Evolutionary conservation across 1,140 invertebrate genomes (phyloP).

Genomic region (Stenopsyche tienmushanensis): DNA sequence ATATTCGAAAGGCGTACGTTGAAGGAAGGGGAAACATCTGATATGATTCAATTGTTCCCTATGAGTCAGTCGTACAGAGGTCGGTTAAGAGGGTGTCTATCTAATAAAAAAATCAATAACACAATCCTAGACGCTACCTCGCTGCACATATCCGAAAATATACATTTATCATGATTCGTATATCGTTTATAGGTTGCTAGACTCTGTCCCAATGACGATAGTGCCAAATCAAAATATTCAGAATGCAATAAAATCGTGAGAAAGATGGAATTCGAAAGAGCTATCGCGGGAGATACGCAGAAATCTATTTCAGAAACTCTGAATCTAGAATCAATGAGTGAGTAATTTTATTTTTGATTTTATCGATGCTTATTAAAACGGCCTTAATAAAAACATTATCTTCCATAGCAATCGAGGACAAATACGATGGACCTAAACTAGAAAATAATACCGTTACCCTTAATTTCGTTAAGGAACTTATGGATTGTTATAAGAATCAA

Average conservation of each 20-base stretch:
- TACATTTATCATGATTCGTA: no score
- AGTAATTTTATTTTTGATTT: constrained; percentile 46
- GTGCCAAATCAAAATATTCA: constrained; percentile 88
- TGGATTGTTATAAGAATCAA: constrained; percentile 88
- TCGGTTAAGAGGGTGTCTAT: no score
- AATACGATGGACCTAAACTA: constrained; percentile 89
- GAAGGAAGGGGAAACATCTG: no score
- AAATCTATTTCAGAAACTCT: constrained; percentile 84
- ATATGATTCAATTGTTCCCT: no score
- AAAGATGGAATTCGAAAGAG: constrained; percentile 94
- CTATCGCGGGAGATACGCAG: constrained; percentile 89
- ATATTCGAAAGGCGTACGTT: no score
- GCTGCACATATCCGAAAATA: no score
- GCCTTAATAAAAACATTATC: neutral
- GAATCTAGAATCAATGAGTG: constrained; percentile 89
- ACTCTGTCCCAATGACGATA: constrained; percentile 88
- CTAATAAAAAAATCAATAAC: no score
- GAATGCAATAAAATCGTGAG: constrained; percentile 97
- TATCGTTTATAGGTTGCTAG: constrained; percentile 72
- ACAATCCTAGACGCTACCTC: no score
- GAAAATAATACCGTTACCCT: constrained; percentile 87
- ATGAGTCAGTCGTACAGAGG: no score
- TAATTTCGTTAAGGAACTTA: constrained; percentile 81
- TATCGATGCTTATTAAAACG: neutral
- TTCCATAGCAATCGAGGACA: constrained; percentile 85